phyloP scores from a whole-genome alignment of 2,888 invertebrate genomes.

The Asteroscopus sphinx region DNA sequence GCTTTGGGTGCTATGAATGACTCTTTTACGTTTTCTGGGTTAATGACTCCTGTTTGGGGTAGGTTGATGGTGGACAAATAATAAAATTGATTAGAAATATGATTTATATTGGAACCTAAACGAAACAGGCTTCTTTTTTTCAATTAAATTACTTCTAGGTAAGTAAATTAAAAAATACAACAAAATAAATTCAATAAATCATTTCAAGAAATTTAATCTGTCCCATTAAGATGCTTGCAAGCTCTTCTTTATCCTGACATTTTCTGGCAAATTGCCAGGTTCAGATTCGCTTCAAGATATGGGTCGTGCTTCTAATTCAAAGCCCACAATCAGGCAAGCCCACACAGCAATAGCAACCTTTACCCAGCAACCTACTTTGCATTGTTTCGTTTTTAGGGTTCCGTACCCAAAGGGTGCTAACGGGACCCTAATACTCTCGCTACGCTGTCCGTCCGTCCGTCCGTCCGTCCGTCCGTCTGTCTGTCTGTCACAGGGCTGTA shows the following conservation, averaged over 20 bases:
- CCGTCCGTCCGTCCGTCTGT: too few species aligned
- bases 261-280: slow-evolving; percentile 24
- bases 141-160: background rate
- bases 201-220: slow-evolving; percentile 14
- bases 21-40: slow-evolving; percentile 41
- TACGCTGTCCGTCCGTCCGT: too few species aligned
- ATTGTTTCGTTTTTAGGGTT: too few species aligned
- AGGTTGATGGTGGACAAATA: slow-evolving; percentile 16
- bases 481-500: too few species aligned
- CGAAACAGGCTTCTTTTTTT: background rate
- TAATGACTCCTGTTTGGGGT: slow-evolving; percentile 52
- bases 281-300: background rate
- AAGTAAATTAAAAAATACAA: background rate
- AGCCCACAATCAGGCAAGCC: too few species aligned
- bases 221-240: slow-evolving; percentile 16
- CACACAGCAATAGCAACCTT: too few species aligned
- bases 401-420: too few species aligned
- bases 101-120: too few species aligned
- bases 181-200: background rate
- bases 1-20: slow-evolving; percentile 52
- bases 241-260: slow-evolving; percentile 11
- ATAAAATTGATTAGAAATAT: too few species aligned
- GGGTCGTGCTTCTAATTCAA: slow-evolving; percentile 4
- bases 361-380: too few species aligned
- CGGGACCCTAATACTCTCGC: too few species aligned